A percentile compares a stretch with the other conserved stretches of the same genome.
phyloP scores from a whole-genome alignment of 2,888 invertebrate species.

The Oasisia sp. region DNA sequence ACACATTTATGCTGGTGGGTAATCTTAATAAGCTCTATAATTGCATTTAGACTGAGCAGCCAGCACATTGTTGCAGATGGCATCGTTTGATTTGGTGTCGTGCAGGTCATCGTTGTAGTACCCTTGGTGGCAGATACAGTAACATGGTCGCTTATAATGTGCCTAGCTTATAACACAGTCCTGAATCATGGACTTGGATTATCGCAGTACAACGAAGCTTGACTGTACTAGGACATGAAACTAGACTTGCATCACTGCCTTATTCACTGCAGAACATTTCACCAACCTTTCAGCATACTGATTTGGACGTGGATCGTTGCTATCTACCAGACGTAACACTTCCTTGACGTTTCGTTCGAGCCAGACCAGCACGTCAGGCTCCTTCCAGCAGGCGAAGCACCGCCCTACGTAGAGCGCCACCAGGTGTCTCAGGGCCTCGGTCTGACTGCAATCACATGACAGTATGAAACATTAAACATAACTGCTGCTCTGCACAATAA shows the following conservation, averaged over 20 bases:
- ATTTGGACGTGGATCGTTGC: slow-evolving; percentile 72
- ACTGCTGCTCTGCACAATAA: no score
- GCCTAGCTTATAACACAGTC: no score
- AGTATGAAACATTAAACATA: background rate
- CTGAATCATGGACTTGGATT: no score
- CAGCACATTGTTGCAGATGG: no score
- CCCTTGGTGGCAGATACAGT: no score
- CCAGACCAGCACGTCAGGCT: slow-evolving; percentile 79
- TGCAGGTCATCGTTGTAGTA: no score
- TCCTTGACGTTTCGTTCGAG: slow-evolving; percentile 78
- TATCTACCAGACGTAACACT: slow-evolving; percentile 75
- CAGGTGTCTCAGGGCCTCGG: slow-evolving; percentile 74
- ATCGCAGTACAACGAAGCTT: no score
- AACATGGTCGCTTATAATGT: no score
- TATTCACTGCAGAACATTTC: background rate
- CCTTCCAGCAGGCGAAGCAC: slow-evolving; percentile 82
- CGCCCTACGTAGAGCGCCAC: slow-evolving; percentile 80
- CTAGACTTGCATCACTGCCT: background rate
- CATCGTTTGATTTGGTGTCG: no score
- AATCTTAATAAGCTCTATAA: no score
- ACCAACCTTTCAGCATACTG: slow-evolving; percentile 72
- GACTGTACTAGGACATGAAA: background rate
- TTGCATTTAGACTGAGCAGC: no score
- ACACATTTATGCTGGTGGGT: no score
- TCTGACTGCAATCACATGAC: slow-evolving; percentile 68